Base-by-base conservation (phyloP, 2,797 vertebrate genomes). In the Phoeniculus purpureus region DNA sequence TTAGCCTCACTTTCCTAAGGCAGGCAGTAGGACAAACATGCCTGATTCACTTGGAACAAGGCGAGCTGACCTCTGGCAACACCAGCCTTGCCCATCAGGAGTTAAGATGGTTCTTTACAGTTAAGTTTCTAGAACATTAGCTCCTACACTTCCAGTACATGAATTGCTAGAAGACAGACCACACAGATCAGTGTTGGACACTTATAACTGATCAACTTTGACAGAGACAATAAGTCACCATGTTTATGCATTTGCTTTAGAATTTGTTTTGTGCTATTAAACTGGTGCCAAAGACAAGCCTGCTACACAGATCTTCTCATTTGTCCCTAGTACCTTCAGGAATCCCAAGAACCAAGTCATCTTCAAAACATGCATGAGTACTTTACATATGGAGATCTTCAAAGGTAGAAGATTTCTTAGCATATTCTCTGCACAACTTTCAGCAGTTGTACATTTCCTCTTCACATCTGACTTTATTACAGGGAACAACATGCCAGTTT, bases 381-480 rank as follows among this genome's bases (percentile, higher is more conserved):
- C 48, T 58, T 82, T 32, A 72, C 86, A 85, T 81, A 85, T 21
- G 47, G 81, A 85, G 88, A 94, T 68, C 87, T 94, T 89, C 83
- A 58, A 83, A 95, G 85, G 64, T 84, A 68, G 27, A 89, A 55
- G 61, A 92, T 60, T 64, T 85, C 64, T 73, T 58, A 71, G 26
- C 73, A 80, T 67, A 65, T 48, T 92, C 81, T 64, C 78, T 81
- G 84, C 90, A 91, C 93, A 87, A 93, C 92, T 92, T 91, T 85
- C 83, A 91, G 72, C 89, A 81, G 79, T 85, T 93, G 91, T 59
- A 80, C 56, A 60, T 86, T 95, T 95, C 96, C 94, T 89, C 48
- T 60, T 50, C 15, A 7, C 25, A 2, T 68, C 93, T 25, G 60
- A 91, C 75, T 12, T 60, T 87, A 84, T 75, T 87, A 96, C 85